These are phyloP conservation scores for Acyrthosiphon pisum DNA, from an alignment of 1,140 invertebrate species.

Conservation along the genomic window DNA sequence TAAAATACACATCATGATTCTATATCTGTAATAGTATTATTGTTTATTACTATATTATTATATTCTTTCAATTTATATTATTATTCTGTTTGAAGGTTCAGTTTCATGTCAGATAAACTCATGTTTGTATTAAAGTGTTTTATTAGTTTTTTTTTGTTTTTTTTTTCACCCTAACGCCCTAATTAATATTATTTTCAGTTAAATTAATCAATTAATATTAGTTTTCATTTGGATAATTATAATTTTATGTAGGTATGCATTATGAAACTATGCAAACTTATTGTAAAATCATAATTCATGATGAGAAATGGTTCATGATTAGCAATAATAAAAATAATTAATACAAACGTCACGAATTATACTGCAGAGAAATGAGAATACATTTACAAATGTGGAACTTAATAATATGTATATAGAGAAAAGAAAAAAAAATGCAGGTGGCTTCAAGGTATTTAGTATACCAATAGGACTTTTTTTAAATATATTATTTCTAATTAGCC, in stretches of 20 bases:
- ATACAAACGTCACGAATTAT: neutral
- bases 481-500: slow-evolving; percentile 17
- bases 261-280: neutral
- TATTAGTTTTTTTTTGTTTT: neutral
- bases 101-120: neutral
- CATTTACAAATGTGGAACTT: neutral
- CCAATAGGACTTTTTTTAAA: neutral
- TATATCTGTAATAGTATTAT: neutral
- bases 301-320: neutral
- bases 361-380: neutral
- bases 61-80: neutral
- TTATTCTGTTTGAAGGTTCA: neutral
- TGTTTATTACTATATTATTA: neutral
- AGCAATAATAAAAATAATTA: neutral
- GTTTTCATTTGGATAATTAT: neutral
- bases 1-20: neutral
- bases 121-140: no score
- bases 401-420: neutral
- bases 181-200: neutral
- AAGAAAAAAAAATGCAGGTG: neutral
- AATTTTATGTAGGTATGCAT: neutral
- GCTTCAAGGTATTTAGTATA: neutral
- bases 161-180: neutral
- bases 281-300: neutral
- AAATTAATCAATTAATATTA: no score